Evolutionary conservation across 92 coral and sea anemone species (phyloP), one percentile per base, ranked within the genome.

Genomic region (Phymanthus crucifer): DNA sequence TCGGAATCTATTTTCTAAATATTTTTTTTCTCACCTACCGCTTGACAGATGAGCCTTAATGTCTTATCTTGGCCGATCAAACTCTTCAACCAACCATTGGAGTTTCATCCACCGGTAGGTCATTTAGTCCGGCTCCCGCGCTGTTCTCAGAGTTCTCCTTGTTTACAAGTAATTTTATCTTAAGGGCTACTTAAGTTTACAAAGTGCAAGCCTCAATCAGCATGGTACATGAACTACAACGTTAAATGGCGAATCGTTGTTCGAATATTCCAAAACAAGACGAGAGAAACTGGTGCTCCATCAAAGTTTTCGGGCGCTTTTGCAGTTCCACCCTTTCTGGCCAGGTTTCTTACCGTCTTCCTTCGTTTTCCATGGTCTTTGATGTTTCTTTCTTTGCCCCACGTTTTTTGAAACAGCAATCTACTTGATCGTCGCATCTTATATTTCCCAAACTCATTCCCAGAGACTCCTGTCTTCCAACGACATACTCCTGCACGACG

Each of bases 111-210:
- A 17, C 17, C 3, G 10, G 17, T 11, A 27, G 29, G 29, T 12
- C 6, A 24, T 61, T 12, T 29, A 54, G 21, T 47, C 17, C 65
- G 48, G 0, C 47, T 23, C 43, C 23, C 52, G 40, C 12, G 38
- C 57, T 71, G 18, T n/a, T 24, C n/a, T 64, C 32, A 34, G 2
- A 77, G 61, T 6, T 6, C 33, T 40, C 56, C 31, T 77, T 77
- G 81, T 77, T 77, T 61, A 64, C 61, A 64, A 3, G 38, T 77
- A 77, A 57, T 54, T 37, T 56, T 68, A 52, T 77, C 68, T 77
- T 61, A 77, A 77, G 57, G 81, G 40, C 57, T 77, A 77, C 68
- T 77, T 77, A 77, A 64, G 70, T 77, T 77, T 64, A 54, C 31
- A 37, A 61, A 77, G 65, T 33, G 65, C 58, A 29, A 77, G 29